These are phyloP conservation scores for Presbytis comata DNA, from an alignment of 2,797 vertebrate species.

Conservation along the genomic window DNA sequence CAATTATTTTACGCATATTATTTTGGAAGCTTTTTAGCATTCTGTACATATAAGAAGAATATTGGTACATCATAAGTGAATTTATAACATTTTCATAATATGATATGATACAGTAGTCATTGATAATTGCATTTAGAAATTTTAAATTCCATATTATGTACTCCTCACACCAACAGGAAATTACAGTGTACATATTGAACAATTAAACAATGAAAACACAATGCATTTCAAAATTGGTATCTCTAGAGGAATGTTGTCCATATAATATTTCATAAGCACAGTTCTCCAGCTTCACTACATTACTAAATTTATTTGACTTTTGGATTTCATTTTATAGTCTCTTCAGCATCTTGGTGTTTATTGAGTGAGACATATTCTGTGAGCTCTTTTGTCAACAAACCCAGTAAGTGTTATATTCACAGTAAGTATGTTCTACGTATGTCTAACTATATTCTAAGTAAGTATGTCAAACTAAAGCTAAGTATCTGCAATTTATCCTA, in stretches of 20 bases:
- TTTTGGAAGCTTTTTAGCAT: neutral
- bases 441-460: neutral
- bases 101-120: neutral
- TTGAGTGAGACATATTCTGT: neutral
- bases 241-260: neutral
- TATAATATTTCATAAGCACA: neutral
- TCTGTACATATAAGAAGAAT: neutral
- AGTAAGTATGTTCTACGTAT: neutral
- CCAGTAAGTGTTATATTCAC: neutral
- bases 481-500: neutral
- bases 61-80: neutral
- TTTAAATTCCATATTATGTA: neutral
- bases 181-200: neutral
- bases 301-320: neutral
- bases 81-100: neutral
- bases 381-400: slow-evolving; percentile 3
- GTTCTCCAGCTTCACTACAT: neutral
- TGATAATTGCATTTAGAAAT: neutral
- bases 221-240: neutral
- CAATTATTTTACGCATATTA: neutral
- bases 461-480: neutral
- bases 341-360: neutral
- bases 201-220: neutral
- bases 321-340: neutral
- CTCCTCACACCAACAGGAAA: neutral